Evolutionary conservation across 2,888 invertebrate species (phyloP).

Genomic region (Drosophila anceps): DNA sequence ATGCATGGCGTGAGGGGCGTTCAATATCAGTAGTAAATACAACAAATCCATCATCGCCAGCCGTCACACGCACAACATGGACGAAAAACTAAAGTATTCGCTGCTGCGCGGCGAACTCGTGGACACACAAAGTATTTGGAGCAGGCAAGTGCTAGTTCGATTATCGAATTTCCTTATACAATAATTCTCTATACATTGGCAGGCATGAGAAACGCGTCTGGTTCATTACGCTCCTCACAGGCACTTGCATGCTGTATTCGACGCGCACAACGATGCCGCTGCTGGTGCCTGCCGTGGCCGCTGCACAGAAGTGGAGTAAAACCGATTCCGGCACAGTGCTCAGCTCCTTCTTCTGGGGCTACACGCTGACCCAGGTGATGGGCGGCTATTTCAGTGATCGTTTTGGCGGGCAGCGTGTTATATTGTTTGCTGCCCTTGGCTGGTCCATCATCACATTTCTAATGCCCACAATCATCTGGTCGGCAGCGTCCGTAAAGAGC

Average conservation of each 20-base stretch:
- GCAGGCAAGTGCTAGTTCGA: constrained; percentile 69
- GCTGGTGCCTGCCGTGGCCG: constrained; percentile 88
- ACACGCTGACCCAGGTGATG: constrained; percentile 88
- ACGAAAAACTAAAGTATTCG: constrained; percentile 85
- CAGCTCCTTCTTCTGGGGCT: constrained; percentile 91
- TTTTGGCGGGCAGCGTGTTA: constrained; percentile 89
- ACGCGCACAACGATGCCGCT: constrained; percentile 89
- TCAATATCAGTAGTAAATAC: constrained; percentile 25
- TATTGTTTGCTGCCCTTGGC: constrained; percentile 88
- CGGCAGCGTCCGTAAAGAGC: constrained; percentile 80
- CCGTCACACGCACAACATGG: constrained; percentile 65
- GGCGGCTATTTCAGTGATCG: constrained; percentile 88
- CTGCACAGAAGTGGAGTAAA: constrained; percentile 89
- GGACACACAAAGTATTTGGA: constrained; percentile 85
- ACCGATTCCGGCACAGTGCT: constrained; percentile 89
- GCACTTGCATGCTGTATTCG: constrained; percentile 89
- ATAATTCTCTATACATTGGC: constrained; percentile 14
- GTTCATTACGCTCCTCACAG: constrained; percentile 87
- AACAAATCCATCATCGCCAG: constrained; percentile 31
- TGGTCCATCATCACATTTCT: constrained; percentile 87
- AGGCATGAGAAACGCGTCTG: constrained; percentile 87
- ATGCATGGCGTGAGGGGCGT: constrained; percentile 37
- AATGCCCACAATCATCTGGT: constrained; percentile 87
- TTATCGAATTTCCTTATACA: not conserved
- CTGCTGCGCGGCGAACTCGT: constrained; percentile 85